These are phyloP conservation scores for Patella pellucida DNA, from an alignment of 2,888 invertebrate species.

Conservation along the genomic window DNA sequence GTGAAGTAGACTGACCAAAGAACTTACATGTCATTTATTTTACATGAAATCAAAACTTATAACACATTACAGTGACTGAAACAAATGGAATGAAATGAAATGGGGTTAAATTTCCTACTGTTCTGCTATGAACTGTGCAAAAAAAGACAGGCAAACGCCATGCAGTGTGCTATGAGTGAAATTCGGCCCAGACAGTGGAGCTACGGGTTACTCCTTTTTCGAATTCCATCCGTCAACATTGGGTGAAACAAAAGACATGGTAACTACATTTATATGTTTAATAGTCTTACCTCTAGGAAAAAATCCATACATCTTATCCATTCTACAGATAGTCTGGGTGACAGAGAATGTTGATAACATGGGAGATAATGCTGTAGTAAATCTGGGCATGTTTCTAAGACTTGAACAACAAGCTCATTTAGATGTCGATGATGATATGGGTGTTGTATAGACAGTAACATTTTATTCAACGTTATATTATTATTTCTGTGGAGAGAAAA, in stretches of 20 bases:
- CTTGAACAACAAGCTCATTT: constrained; percentile 47
- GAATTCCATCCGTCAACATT: background rate
- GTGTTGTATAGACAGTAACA: constrained; percentile 42
- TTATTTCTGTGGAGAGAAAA: constrained; percentile 40
- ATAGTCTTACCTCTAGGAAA: constrained; percentile 48
- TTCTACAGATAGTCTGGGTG: constrained; percentile 46
- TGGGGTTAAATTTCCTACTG: too few relatives aligned
- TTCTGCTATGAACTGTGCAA: too few relatives aligned
- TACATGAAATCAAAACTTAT: too few relatives aligned
- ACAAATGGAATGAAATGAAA: too few relatives aligned
- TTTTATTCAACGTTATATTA: constrained; percentile 43
- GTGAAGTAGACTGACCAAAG: too few relatives aligned
- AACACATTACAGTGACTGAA: too few relatives aligned
- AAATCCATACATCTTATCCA: constrained; percentile 55
- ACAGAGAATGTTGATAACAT: constrained; percentile 41
- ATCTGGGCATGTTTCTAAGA: constrained; percentile 58
- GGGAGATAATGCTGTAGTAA: constrained; percentile 55
- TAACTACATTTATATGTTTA: too few relatives aligned
- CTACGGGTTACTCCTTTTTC: too few relatives aligned
- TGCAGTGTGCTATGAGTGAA: too few relatives aligned
- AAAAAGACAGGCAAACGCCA: too few relatives aligned
- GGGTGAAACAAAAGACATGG: background rate
- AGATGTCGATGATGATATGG: constrained; percentile 37
- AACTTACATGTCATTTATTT: too few relatives aligned
- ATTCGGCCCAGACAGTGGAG: too few relatives aligned